Evolutionary conservation across 2,797 vertebrate genomes (phyloP), one percentile per base, ranked within the genome.

Genomic region (Epinephelus coioides): DNA sequence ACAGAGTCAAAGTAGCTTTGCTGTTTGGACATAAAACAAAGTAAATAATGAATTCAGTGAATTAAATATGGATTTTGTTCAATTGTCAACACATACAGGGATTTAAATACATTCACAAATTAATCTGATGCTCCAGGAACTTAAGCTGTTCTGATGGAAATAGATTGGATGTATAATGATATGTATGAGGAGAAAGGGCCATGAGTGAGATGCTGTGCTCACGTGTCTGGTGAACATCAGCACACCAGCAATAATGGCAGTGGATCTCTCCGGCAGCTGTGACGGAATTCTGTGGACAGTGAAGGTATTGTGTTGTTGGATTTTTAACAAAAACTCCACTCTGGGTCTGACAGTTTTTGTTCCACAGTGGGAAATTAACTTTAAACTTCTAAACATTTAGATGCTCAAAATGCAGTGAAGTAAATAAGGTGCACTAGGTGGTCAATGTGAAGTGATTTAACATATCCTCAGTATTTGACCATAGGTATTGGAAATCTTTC

Each of bases 81-180:
- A 50, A 12, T 5, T 11, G 27, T 60, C 10, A 56, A 23, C 19
- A 54, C 18, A 44, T 30, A 11, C 53, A 49, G 19, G 21, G 12
- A 27, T 57, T 59, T 55, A 27, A 19, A 55, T 62, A 68, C 25
- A 55, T 61, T 62, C n/a, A 68, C 21, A 49, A 6, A n/a, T 55
- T 8, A 49, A 62, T 62, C 27, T 46, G 38, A 57, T 59, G 44
- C 61, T 65, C 38, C 6, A 57, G 44, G 64, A 57, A 64, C 8
- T 8, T 14, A 4, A 72, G 30, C 63, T 64, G 70, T 44, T 63
- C 60, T 27, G 40, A 23, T 6, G 17, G 38, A 63, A 50, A 61
- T 2, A 13, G 34, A 47, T 18, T 12, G 38, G 7, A 34, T 1
- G 0, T 13, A n/a, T 19, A 11, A 60, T 10, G 10, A 64, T 34